Evolutionary conservation across 2,888 invertebrate species (phyloP), one percentile per base, ranked within the genome.

Genomic region (Hyposoter dolosus): DNA sequence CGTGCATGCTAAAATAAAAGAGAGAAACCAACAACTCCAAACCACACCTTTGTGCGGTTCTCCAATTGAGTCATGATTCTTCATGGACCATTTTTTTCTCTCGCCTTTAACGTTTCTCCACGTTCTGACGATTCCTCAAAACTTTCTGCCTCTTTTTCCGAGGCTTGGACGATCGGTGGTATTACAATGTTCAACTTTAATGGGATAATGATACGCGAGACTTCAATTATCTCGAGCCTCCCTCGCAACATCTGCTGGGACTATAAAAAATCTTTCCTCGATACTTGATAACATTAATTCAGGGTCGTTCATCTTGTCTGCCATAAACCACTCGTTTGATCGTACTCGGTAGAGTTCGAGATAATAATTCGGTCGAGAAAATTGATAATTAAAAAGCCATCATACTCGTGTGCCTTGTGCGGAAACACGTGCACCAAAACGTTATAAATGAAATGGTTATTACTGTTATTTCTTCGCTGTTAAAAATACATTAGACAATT

Each of bases 221-320:
- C 63, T 81, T 81, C 63, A 77, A 83, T 83, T 83, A 86, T 83
- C 86, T 66, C 32, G 71, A 83, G 9, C 2, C 79, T 74, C 76
- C 69, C 69, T 77, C 56, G 47, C 56, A 28, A 71, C 47, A 60
- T 83, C 68, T 35, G 45, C 56, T n/a, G 40, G 45, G n/a, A 69
- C 63, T 32, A 75, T 77, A 56, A 82, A 75, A 74, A 45, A 53
- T 28, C 3, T 23, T 23, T 45, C 19, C 75, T 19, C 45, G 53
- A 45, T 50, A 77, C 76, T 77, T 56, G 86, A 86, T 86, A 86
- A 86, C 86, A 83, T 86, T 86, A 68, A 86, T 82, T 78, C 83
- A 75, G 74, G 83, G 69, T 86, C 86, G 83, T 86, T 83, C 80
- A 82, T 86, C 86, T 83, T 84, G 35, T 43, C 50, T 45, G 9